Evolutionary conservation across 2,797 vertebrate species (phyloP).

Genomic region (Natrix natrix): DNA sequence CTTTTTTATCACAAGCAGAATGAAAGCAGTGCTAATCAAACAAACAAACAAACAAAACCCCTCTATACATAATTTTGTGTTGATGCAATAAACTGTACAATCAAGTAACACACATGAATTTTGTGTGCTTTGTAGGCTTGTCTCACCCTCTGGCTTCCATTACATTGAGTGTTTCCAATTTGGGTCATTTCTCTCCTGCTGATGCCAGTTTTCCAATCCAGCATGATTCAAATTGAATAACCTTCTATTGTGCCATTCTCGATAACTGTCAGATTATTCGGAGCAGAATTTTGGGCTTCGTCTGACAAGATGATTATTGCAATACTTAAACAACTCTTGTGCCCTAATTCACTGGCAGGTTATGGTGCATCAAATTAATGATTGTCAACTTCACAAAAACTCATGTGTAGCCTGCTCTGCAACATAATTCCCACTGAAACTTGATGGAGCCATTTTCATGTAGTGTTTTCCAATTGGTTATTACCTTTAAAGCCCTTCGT

Average conservation of each 20-base stretch:
- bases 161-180: constrained; percentile 58
- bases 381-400: constrained; percentile 27
- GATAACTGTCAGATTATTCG: constrained; percentile 65
- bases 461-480: neutral
- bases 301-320: constrained; percentile 66
- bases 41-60: constrained; percentile 1
- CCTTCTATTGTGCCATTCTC: constrained; percentile 64
- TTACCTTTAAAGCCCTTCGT: neutral
- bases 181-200: constrained; percentile 61
- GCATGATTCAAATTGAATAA: constrained; percentile 70
- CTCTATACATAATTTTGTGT: neutral
- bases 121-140: constrained; percentile 42
- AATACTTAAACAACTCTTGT: constrained; percentile 66
- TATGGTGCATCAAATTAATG: constrained; percentile 12
- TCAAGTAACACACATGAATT: constrained; percentile 15
- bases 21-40: neutral
- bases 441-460: neutral
- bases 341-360: constrained; percentile 56
- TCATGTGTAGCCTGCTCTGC: constrained; percentile 38
- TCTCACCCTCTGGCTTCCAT: constrained; percentile 42
- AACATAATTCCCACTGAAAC: neutral
- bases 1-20: neutral
- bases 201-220: constrained; percentile 65
- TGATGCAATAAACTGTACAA: neutral
- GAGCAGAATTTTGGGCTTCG: constrained; percentile 60